Percentiles rank a stretch among this genome's conserved stretches.
phyloP scores from a whole-genome alignment of 2,797 vertebrate species.

The Anabacerthia variegaticeps region DNA sequence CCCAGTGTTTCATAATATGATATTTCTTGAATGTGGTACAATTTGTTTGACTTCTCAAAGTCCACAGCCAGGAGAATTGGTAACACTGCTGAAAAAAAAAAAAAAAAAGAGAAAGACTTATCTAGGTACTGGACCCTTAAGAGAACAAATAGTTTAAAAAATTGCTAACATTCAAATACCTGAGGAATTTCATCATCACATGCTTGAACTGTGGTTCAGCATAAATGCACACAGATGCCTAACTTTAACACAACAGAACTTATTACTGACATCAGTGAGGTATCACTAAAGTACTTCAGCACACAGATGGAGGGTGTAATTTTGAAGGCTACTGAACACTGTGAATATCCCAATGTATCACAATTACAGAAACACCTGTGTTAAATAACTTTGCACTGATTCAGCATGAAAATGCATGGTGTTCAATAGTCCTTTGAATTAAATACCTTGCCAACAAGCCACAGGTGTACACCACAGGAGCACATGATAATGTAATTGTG shows the following conservation, averaged over 20 bases:
- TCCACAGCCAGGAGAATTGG: background rate
- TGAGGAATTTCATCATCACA: background rate
- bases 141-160: background rate
- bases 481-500: constrained; percentile 57
- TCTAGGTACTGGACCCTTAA: background rate
- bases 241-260: background rate
- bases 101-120: background rate
- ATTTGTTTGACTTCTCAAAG: background rate
- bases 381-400: constrained; percentile 62
- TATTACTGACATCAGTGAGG: background rate
- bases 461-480: constrained; percentile 76
- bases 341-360: constrained; percentile 46
- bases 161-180: background rate
- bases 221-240: background rate
- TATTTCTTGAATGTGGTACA: background rate
- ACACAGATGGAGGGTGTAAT: constrained; percentile 22
- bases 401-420: constrained; percentile 65
- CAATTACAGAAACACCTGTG: constrained; percentile 74
- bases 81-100: background rate
- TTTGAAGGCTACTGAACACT: constrained; percentile 31
- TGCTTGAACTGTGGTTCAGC: background rate
- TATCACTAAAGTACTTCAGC: background rate
- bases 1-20: background rate
- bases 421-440: constrained; percentile 63
- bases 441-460: constrained; percentile 68